phyloP scores from a whole-genome alignment of 92 coral and sea anemone genomes.

The Zoanthus sansibaricus region DNA sequence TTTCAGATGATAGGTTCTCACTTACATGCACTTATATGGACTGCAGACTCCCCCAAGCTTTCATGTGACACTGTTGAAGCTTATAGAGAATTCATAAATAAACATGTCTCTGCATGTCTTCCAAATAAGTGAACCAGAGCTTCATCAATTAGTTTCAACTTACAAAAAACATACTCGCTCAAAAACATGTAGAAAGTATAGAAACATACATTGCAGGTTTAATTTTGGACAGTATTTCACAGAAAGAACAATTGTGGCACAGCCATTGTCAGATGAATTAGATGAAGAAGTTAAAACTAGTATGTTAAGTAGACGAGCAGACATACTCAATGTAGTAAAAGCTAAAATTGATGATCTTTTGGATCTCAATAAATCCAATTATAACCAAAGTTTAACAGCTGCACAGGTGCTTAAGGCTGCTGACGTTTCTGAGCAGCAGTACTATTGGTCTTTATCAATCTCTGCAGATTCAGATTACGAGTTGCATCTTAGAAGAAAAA shows the following conservation, averaged over 20 bases:
- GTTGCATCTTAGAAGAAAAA: too few species aligned
- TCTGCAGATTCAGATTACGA: too few species aligned
- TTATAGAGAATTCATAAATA: slow-evolving; percentile 45
- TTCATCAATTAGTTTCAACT: slow-evolving; percentile 52
- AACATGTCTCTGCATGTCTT: slow-evolving; percentile 62
- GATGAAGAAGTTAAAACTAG: slow-evolving; percentile 20
- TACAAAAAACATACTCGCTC: slow-evolving; percentile 50
- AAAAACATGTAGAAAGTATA: slow-evolving; percentile 50
- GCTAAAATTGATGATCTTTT: background rate
- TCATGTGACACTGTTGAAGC: slow-evolving; percentile 31
- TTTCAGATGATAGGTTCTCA: slow-evolving; percentile 72
- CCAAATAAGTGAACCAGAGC: slow-evolving; percentile 53
- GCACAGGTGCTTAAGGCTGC: too few species aligned
- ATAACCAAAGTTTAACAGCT: slow-evolving; percentile 21
- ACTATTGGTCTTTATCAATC: too few species aligned
- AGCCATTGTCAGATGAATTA: slow-evolving; percentile 39
- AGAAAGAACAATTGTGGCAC: slow-evolving; percentile 44
- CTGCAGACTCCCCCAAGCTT: slow-evolving; percentile 52
- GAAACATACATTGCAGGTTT: slow-evolving; percentile 35
- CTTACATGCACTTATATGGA: slow-evolving; percentile 65
- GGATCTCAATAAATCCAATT: slow-evolving; percentile 55
- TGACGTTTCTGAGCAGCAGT: too few species aligned
- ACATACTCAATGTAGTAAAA: slow-evolving; percentile 18
- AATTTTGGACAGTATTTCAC: slow-evolving; percentile 59
- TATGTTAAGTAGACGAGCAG: slow-evolving; percentile 1